Evolutionary conservation across 2,888 invertebrate genomes (phyloP), one percentile per base, ranked within the genome.

Genomic region (Sipha maydis): DNA sequence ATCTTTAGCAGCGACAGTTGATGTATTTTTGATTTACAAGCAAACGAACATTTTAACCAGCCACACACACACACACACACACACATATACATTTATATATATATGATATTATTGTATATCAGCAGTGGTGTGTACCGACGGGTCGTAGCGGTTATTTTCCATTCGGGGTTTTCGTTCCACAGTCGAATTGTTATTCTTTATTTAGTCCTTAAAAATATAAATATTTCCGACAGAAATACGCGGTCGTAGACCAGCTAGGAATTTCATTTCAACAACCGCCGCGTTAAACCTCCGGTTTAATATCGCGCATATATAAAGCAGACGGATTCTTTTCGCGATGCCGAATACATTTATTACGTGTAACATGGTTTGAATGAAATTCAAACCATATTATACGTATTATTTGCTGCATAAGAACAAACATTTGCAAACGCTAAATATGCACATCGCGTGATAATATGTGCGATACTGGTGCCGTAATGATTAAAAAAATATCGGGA

Each of bases 1-100:
- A 25, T 25, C 61, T 61, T 48, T 25, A 9, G 9, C 19, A 25
- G n/a, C 48, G 21, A 48, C 7, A 41, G 7, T 28, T n/a, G 41
- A 28, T 9, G 48, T 77, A 41, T 77, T 77, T 48, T 77, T 77
- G 76, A 77, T 77, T 77, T 77, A 77, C 77, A 48, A 28, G 28
- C 48, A 34, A 3, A 48, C 76, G n/a, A 76, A 48, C 9, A 28
- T 28, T 61, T 5, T 61, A 61, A 2, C 34, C 34, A 34, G 2
- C 4, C 61, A 5, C 1, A 61, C 61, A 61, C 8, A 41, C 11
- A 7, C 11, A 8, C 11, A 8, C 11, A 8, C 11, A 8, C 11
- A 8, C 11, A 41, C 8, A 41, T 41, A 41, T 41, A 41, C 7
- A 71, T 73, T 25, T 73, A 73, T 34, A 38, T 38, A n/a, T 3